Base-by-base conservation (phyloP, 2,113 vertebrate species). In the Pithys albifrons region DNA sequence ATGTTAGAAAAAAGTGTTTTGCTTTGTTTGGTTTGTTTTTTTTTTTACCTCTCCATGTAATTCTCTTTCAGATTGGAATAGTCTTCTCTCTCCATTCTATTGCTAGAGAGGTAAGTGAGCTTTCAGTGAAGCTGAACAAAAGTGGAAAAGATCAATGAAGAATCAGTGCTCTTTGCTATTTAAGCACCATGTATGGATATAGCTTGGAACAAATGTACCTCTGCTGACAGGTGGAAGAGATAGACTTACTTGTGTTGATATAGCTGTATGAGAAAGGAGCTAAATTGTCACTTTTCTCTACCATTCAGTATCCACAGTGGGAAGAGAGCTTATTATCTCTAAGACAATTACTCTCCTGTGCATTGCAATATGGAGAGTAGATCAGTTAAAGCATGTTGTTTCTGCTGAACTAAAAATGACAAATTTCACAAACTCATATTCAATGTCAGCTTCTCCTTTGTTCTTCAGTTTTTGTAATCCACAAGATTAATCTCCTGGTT, bases 321-420 rank as follows among this genome's bases (percentile, higher is more conserved):
- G 85, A 93, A 73, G 78, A 83, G 88, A 92, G 78, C 79, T 94
- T 95, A 92, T 95, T 95, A 94, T 83, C 5, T 2, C 85, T 76
- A 28, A 45, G 62, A 88, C 75, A 95, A 95, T 95, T 92, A 88
- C 75, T 92, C 92, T 95, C 92, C 64, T 70, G 94, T 94, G 95
- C 88, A 86, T 90, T 88, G 64, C 92, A 90, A 91, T 94, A 90
- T 51, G 67, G 78, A 70, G 39, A 83, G 62, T 27, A 85, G 82
- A 82, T 95, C 91, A 80, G 67, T 75, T 94, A 93, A 92, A 90
- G 59, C 71, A 54, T 62, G 75, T 58, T 94, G 78, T 67, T 75
- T 66, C 49, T 91, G 71, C 75, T 92, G 82, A 95, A 88, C 78
- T 94, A 96, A 96, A 95, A 96, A 82, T 76, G 54, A 95, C 46